Evolutionary conservation across 2,888 invertebrate genomes (phyloP), one percentile per base, ranked within the genome.

Genomic region (Macrophya annulata): DNA sequence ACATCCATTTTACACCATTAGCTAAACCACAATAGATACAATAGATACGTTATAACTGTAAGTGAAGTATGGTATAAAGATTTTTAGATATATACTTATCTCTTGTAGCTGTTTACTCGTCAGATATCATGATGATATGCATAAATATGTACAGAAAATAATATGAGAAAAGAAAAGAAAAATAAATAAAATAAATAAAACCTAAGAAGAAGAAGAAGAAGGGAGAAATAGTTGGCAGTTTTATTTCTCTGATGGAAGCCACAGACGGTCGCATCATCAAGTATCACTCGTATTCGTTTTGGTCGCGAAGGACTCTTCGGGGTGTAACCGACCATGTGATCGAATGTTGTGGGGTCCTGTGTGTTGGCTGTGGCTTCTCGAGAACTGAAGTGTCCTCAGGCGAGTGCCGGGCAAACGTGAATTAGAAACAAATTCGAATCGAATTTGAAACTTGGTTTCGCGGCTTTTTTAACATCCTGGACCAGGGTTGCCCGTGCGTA

Each of bases 241-340:
- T 31, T 40, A 62, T 83, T 68, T 37, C 45, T 51, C 25, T 25
- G 5, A 25, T 15, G 21, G 43, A 17, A 37, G n/a, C 8, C 21
- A 51, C 83, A 71, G 68, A 68, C 83, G 68, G 68, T 83, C 83
- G 48, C 68, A 10, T 83, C 45, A 51, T 71, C 83, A 71, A 83
- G 83, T 83, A 68, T 81, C 62, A 83, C 65, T 83, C 83, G 68
- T 68, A 48, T 71, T 83, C 83, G 83, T 83, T 83, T 71, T 68
- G 68, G 68, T 83, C 45, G 83, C 68, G 65, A 68, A 71, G 71
- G 83, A 83, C 83, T 90, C 92, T 92, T 88, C 88, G 91, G 89
- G 89, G 92, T 91, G 92, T 91, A 92, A 92, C 91, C 88, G 92
- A 92, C 91, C 91, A 89, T 91, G 88, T 92, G 91, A 92, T 92